Base-by-base conservation (phyloP, 2,888 invertebrate species). In the Subacronicta megacephala region DNA sequence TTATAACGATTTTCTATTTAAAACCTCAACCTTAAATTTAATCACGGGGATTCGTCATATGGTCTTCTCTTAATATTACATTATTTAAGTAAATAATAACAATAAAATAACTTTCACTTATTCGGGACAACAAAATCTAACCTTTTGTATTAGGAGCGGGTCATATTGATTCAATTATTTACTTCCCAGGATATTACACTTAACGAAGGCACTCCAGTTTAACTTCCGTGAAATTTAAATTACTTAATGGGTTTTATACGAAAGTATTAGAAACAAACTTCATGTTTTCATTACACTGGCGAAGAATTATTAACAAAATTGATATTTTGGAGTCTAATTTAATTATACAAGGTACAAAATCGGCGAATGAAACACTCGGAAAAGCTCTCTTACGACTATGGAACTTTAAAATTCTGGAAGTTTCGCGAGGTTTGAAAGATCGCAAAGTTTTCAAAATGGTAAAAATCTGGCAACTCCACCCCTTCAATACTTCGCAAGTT, bases 331-430 rank as follows among this genome's bases (percentile, higher is more conserved):
- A 44, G 50, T 37, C 20, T 40, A 53, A 58, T 55, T 60, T 53
- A 33, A 53, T 70, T 54, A 61, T 29, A 46, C 47, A 53, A 54
- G 17, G 37, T 54, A 41, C 42, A 51, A 55, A 57, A 55, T 46
- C 35, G 46, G 13, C 42, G 17, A 40, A 15, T 15, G 36, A 47
- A 62, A 37, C 55, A 58, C 43, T 60, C 33, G 16, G 26, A 38
- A 18, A 40, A 62, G 31, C n/a, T n/a, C n/a, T 49, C 55, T 52
- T 33, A 18, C 46, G 44, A 61, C 62, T 56, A 58, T 46, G 20
- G 16, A 72, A 63, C 26, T 70, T 69, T 47, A 67, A 69, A 72
- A 66, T 64, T 53, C 47, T 55, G 7, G 0, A 69, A 65, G 59
- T 63, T 69, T 58, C 29, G 23, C 18, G 33, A 56, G 45, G 46